phyloP scores from a whole-genome alignment of 2,888 invertebrate genomes.

The Pelosia muscerda region DNA sequence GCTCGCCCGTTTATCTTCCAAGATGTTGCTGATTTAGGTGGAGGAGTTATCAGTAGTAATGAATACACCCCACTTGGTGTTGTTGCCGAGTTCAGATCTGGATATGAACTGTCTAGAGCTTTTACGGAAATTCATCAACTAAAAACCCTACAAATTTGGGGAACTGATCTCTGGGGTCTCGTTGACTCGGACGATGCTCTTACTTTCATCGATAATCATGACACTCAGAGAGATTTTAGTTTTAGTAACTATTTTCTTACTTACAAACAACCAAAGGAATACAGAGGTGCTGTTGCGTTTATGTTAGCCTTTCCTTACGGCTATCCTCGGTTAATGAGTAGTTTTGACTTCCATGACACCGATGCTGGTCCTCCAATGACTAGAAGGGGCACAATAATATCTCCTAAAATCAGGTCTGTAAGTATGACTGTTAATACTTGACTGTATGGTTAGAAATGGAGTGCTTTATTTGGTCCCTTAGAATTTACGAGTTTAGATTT shows the following conservation, averaged over 20 bases:
- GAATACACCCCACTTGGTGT: constrained; percentile 87
- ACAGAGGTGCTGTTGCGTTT: constrained; percentile 93
- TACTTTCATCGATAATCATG: constrained; percentile 94
- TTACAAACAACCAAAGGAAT: constrained; percentile 88
- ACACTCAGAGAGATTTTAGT: constrained; percentile 91
- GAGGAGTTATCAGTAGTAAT: constrained; percentile 78
- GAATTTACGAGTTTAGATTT: no score
- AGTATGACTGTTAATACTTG: constrained; percentile 26
- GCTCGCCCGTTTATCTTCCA: constrained; percentile 90
- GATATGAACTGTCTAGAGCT: constrained; percentile 76
- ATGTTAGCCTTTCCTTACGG: constrained; percentile 94
- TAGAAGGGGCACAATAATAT: constrained; percentile 86
- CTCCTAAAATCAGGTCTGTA: constrained; percentile 88
- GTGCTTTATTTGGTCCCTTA: no score
- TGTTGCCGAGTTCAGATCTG: constrained; percentile 89
- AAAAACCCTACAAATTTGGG: constrained; percentile 89
- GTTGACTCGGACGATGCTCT: constrained; percentile 77
- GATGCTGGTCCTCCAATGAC: constrained; percentile 91
- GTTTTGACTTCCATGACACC: constrained; percentile 89
- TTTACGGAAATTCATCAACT: constrained; percentile 85
- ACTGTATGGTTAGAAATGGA: no score
- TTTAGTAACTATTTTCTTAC: constrained; percentile 87
- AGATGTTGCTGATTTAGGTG: constrained; percentile 91
- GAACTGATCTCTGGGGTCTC: constrained; percentile 88
- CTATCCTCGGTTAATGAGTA: constrained; percentile 94